Conservation (phyloP, 2,797 vertebrate species). For the Australoheros facetus region DNA sequence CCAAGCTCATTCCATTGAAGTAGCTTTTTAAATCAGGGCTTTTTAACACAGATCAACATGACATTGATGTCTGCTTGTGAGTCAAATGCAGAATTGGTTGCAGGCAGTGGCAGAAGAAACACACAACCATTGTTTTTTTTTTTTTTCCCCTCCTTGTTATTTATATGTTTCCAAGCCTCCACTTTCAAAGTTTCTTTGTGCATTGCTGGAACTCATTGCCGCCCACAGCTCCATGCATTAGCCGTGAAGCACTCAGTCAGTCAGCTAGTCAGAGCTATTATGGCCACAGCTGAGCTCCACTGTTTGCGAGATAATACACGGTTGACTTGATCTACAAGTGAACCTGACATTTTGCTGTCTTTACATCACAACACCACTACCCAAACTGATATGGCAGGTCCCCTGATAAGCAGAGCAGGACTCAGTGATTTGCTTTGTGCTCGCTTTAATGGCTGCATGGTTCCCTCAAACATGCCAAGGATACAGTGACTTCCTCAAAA, state of each 20-base stretch:
- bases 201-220: slow-evolving; percentile 46
- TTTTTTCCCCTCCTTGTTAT: background rate
- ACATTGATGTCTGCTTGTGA: slow-evolving; percentile 21
- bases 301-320: slow-evolving; percentile 82
- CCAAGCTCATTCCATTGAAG: slow-evolving; percentile 28
- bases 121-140: slow-evolving; percentile 5
- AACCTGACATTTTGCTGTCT: slow-evolving; percentile 82
- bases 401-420: slow-evolving; percentile 78
- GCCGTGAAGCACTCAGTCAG: slow-evolving; percentile 62
- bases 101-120: slow-evolving; percentile 15
- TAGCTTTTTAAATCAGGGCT: slow-evolving; percentile 21
- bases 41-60: slow-evolving; percentile 27
- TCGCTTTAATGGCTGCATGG: slow-evolving; percentile 71
- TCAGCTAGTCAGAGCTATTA: slow-evolving; percentile 62
- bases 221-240: slow-evolving; percentile 52
- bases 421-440: slow-evolving; percentile 76
- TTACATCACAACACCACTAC: slow-evolving; percentile 80
- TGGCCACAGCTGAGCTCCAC: slow-evolving; percentile 71
- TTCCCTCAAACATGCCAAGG: slow-evolving; percentile 63
- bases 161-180: slow-evolving; percentile 22
- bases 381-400: slow-evolving; percentile 78
- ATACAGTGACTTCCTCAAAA: slow-evolving; percentile 41
- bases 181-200: slow-evolving; percentile 48
- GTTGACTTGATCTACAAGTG: slow-evolving; percentile 85
- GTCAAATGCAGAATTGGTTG: slow-evolving; percentile 24